Percentiles rank a stretch among this genome's conserved stretches.
phyloP scores from a whole-genome alignment of 2,888 invertebrate species.

The Leucophenga montana region DNA sequence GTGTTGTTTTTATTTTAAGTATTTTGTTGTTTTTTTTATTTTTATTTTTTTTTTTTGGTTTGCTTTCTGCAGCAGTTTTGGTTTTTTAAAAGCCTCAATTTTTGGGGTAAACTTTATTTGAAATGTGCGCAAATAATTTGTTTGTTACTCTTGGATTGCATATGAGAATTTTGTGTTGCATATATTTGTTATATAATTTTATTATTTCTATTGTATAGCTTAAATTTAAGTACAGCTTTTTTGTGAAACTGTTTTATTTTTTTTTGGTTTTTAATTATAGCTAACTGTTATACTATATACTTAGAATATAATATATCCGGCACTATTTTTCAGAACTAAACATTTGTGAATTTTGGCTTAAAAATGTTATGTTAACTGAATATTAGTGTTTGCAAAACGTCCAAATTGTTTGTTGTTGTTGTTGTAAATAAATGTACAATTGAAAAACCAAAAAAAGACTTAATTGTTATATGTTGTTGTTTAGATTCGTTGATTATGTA shows the following conservation, averaged over 20 bases:
- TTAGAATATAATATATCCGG: conserved; percentile 69
- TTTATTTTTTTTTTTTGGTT: conserved; percentile 15
- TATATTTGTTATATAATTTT: not conserved
- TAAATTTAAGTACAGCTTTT: not conserved
- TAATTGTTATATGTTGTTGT: conserved; percentile 30
- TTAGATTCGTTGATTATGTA: conserved; percentile 36
- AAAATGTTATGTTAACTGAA: conserved; percentile 38
- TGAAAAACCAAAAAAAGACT: conserved; percentile 16
- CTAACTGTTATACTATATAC: conserved; percentile 39
- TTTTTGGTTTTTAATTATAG: conserved; percentile 45
- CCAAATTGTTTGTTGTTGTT: conserved; percentile 42
- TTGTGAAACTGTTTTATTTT: conserved; percentile 16
- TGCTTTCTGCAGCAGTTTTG: not conserved
- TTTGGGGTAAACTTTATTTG: not conserved
- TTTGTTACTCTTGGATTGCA: conserved; percentile 40
- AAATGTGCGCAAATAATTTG: conserved; percentile 24
- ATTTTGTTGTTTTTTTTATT: conserved; percentile 36
- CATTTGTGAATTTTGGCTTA: conserved; percentile 35
- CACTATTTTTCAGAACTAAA: conserved; percentile 72
- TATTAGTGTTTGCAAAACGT: conserved; percentile 28
- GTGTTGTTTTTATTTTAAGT: conserved; percentile 8
- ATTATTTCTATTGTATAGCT: not conserved
- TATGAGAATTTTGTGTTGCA: not conserved
- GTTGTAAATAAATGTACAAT: conserved; percentile 40
- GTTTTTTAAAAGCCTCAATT: conserved; percentile 15